Evolutionary conservation across 2,113 vertebrate species (phyloP), one percentile per base, ranked within the genome.

Genomic region (Hemicordylus capensis): DNA sequence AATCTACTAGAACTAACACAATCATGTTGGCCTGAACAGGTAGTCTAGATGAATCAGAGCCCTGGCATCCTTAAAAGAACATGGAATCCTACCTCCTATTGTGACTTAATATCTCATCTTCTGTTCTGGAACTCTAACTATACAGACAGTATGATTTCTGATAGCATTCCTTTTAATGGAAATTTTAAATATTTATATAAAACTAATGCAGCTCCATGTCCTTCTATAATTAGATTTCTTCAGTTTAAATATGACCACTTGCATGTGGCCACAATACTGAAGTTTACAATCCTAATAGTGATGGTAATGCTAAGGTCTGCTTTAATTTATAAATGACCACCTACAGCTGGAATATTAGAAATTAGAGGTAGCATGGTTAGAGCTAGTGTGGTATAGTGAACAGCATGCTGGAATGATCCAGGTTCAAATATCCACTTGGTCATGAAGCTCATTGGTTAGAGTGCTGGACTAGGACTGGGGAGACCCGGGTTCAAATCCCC

Each of bases 111-210:
- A 8, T 28, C 20, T 5, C 22, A 61, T 73, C 10, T 24, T 46
- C 4, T 4, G 42, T 75, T 19, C 19, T 76, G 2, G 8, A 56
- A 37, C 8, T 58, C 74, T 17, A 54, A 56, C 14, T 76, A 10
- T 56, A 6, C 51, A 37, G 17, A n/a, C 51, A 76, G 51, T 56
- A 24, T 76, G 48, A 37, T 56, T 76, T 37, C 51, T 24, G n/a
- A 37, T 24, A 37, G 7, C 7, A 76, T 46, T 7, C 46, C 20
- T 82, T 76, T 88, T 51, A 78, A 63, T 46, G 15, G 75, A 56
- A 61, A 79, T 37, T 84, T 85, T 88, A 34, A 76, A 9, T 67
- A 51, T 59, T 73, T 76, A 48, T 75, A 10, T 56, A 73, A 83
- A 80, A 64, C 80, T 79, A 77, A 59, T 39, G 24, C 58, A 83